Conservation (phyloP, 2,797 vertebrate species). For the Gymnopithys bicolor region DNA sequence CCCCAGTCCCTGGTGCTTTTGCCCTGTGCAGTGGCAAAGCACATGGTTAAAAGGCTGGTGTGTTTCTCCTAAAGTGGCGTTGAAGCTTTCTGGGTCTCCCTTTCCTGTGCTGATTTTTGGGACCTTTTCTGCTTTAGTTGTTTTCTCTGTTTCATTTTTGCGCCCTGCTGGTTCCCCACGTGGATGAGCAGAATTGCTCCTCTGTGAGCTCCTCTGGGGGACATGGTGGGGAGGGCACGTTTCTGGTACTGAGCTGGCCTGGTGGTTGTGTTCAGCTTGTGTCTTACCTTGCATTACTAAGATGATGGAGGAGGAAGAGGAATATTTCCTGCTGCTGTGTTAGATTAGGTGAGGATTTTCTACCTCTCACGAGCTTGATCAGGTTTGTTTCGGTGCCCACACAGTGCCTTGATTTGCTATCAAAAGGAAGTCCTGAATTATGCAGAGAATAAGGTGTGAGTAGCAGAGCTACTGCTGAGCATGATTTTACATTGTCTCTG, state of each 20-base stretch:
- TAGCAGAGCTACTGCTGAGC: not conserved
- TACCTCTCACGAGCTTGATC: not conserved
- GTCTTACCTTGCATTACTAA: not conserved
- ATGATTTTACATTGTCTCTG: not conserved
- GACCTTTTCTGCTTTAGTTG: not conserved
- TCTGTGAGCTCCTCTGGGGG: not conserved
- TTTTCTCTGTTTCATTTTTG: not conserved
- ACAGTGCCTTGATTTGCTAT: not conserved
- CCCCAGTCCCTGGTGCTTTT: not conserved
- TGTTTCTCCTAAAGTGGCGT: not conserved
- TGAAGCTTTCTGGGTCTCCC: not conserved
- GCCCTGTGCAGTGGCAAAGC: not conserved
- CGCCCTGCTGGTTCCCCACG: not conserved
- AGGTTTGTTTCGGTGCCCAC: not conserved
- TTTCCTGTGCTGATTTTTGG: not conserved
- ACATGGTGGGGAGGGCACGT: not conserved
- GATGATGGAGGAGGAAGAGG: not conserved
- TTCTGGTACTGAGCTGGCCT: not conserved
- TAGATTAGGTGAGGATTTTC: constrained; percentile 39
- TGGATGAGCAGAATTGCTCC: not conserved
- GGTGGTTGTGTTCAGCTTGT: not conserved
- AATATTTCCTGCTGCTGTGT: constrained; percentile 27
- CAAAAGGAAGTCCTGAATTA: constrained; percentile 39
- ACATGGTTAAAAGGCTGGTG: not conserved
- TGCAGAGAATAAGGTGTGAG: not conserved